Percentiles rank a stretch among this genome's conserved stretches.
These are phyloP conservation scores for Blennius ocellaris DNA, from an alignment of 2,113 vertebrate genomes.

Conservation along the genomic window DNA sequence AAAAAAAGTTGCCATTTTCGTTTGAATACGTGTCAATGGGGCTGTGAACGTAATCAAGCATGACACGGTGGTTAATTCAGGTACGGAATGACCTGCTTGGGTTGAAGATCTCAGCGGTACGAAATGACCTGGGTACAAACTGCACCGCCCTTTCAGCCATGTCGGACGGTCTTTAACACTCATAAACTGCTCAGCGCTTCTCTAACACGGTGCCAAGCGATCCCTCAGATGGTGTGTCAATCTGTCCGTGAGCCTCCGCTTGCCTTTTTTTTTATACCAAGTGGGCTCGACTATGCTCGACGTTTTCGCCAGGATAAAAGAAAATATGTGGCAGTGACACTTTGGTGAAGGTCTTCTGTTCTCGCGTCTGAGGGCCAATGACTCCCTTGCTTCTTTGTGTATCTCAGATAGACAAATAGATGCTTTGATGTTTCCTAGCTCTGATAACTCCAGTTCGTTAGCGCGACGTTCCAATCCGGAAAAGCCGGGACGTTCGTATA, in stretches of 20 bases:
- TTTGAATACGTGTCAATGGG: no score
- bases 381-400: conserved; percentile 54
- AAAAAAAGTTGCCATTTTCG: no score
- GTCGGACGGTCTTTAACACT: conserved; percentile 60
- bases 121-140: no score
- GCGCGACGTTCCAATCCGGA: no score
- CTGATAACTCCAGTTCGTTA: no score
- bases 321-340: conserved; percentile 48
- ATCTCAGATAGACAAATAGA: neutral
- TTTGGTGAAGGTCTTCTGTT: conserved; percentile 38
- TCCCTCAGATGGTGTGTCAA: conserved; percentile 43
- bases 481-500: no score
- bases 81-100: no score
- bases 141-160: conserved; percentile 29
- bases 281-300: neutral
- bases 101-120: no score
- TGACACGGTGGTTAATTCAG: no score
- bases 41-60: no score
- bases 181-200: conserved; percentile 55
- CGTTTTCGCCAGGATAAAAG: conserved; percentile 13
- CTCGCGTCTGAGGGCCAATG: conserved; percentile 11
- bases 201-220: conserved; percentile 54
- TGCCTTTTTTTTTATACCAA: conserved; percentile 6
- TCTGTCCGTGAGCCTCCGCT: conserved; percentile 39
- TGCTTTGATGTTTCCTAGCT: no score